Conservation (phyloP, 92 coral and sea anemone genomes). For the Epizoanthus fatuus region DNA sequence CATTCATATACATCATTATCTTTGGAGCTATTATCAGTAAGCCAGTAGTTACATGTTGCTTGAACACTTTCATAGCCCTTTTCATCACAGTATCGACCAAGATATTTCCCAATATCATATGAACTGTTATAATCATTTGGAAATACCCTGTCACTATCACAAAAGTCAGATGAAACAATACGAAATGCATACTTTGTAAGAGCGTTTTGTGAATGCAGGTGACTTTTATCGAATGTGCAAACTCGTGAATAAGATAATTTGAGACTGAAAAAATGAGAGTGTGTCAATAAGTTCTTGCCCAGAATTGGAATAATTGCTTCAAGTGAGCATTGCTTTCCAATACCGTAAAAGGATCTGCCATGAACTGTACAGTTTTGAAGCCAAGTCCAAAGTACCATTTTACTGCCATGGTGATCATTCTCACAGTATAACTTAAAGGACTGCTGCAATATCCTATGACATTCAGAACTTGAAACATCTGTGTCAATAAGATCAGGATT, state of each 20-base stretch:
- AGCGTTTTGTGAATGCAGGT: neutral
- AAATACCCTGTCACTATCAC: neutral
- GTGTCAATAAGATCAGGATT: too few relatives aligned
- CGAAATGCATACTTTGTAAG: neutral
- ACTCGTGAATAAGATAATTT: neutral
- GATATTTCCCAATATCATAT: too few relatives aligned
- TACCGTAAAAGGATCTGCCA: neutral
- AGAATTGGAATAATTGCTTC: neutral
- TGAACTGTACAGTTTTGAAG: neutral
- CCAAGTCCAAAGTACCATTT: neutral
- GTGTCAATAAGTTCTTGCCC: neutral
- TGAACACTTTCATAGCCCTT: too few relatives aligned
- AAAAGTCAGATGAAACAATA: neutral
- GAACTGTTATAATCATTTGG: neutral
- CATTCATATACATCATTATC: too few relatives aligned
- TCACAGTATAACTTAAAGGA: neutral
- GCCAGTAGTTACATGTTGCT: too few relatives aligned
- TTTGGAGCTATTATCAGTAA: too few relatives aligned
- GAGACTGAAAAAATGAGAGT: neutral
- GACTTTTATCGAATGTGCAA: neutral
- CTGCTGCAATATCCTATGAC: neutral
- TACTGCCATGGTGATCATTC: neutral
- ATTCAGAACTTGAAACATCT: too few relatives aligned
- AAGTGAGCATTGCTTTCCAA: constrained; percentile 21
- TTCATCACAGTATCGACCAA: too few relatives aligned